Evolutionary conservation across 1,140 invertebrate species (phyloP).

Genomic region (Drosophila tropicalis): DNA sequence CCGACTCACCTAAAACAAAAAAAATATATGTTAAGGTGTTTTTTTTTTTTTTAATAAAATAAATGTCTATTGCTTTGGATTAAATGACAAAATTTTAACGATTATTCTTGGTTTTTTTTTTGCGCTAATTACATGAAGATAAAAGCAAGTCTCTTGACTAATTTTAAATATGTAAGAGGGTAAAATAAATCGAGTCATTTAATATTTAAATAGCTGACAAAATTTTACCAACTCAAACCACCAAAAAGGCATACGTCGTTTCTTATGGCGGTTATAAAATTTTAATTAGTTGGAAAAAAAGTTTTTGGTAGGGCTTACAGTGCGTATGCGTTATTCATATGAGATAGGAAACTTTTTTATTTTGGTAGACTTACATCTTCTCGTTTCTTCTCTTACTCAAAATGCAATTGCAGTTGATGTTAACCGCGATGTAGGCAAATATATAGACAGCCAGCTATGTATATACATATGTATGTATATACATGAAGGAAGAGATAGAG

Average conservation of each 20-base stretch:
- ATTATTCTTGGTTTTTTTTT: no score
- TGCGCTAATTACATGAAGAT: no score
- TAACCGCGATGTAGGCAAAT: slow-evolving; percentile 35
- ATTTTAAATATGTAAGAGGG: no score
- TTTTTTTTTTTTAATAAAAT: not conserved
- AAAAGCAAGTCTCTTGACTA: no score
- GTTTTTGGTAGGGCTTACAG: slow-evolving; percentile 51
- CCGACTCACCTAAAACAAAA: not conserved
- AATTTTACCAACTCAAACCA: slow-evolving; percentile 71
- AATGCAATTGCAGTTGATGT: slow-evolving; percentile 62
- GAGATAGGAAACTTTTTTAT: slow-evolving; percentile 53
- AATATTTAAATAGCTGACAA: slow-evolving; percentile 73
- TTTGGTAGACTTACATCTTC: slow-evolving; percentile 24
- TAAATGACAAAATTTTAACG: no score
- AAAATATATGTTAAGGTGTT: not conserved
- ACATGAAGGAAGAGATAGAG: not conserved
- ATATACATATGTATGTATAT: not conserved
- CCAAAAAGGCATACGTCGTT: slow-evolving; percentile 24
- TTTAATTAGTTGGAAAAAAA: slow-evolving; percentile 69
- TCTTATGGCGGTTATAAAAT: slow-evolving; percentile 62
- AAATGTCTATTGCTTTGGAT: no score
- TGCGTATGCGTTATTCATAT: slow-evolving; percentile 77
- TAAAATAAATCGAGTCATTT: slow-evolving; percentile 53
- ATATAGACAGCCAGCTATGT: not conserved
- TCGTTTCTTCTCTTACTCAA: slow-evolving; percentile 18